A percentile compares a stretch with the other conserved stretches of the same genome.
Conservation (phyloP, 2,113 vertebrate species). For the Antechinus flavipes region DNA sequence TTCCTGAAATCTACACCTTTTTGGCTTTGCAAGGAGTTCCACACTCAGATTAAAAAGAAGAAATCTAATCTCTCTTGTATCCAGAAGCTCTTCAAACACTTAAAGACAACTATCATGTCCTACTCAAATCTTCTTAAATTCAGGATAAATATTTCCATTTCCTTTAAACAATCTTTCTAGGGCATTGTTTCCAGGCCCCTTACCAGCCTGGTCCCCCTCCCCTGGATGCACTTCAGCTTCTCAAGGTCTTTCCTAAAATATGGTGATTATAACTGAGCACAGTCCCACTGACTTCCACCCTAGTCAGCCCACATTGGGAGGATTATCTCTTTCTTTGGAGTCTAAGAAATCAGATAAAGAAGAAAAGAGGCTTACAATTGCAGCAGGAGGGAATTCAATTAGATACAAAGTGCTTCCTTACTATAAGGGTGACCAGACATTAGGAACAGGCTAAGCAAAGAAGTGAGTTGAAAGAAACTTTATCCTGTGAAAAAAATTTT, state of each 20-base stretch:
- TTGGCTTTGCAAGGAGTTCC: not conserved
- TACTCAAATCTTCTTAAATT: not conserved
- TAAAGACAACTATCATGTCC: not conserved
- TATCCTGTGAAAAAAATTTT: not conserved
- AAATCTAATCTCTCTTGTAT: not conserved
- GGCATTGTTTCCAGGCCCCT: not conserved
- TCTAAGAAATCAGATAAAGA: not conserved
- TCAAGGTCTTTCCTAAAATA: not conserved
- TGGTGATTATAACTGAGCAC: not conserved
- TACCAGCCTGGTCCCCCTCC: not conserved
- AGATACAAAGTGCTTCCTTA: not conserved
- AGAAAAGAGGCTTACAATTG: not conserved
- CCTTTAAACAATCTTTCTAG: not conserved
- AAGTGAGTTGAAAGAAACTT: not conserved
- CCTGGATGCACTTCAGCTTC: not conserved
- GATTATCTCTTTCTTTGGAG: not conserved
- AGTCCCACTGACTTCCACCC: not conserved
- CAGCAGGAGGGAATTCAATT: slow-evolving; percentile 1
- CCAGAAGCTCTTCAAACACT: not conserved
- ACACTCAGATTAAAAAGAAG: not conserved
- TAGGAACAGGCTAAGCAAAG: not conserved
- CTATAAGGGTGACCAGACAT: not conserved
- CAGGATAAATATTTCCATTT: not conserved
- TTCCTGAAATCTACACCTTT: not conserved
- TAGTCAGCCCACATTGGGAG: not conserved